Evolutionary conservation across 2,888 invertebrate genomes (phyloP).

Genomic region (Trilocha varians): DNA sequence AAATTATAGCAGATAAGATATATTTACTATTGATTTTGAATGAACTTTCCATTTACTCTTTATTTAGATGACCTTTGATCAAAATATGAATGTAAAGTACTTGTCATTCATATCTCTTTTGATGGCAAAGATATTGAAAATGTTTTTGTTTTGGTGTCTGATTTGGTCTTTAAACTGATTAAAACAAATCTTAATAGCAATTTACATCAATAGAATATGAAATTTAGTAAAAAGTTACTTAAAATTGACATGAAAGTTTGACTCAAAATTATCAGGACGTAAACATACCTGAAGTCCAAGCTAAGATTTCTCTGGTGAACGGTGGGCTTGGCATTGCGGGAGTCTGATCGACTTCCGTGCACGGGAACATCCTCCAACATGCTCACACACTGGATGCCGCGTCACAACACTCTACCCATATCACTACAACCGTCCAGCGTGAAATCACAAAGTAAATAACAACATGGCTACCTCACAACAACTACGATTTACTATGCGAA

Average conservation of each 20-base stretch:
- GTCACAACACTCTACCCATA: constrained; percentile 55
- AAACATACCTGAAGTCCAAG: constrained; percentile 85
- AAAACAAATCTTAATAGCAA: no score
- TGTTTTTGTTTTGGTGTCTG: no score
- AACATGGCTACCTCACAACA: constrained; percentile 59
- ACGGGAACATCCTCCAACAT: constrained; percentile 73
- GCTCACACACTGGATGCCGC: constrained; percentile 48
- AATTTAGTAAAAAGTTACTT: constrained; percentile 1
- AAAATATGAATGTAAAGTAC: no score
- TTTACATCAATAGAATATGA: constrained; percentile 2
- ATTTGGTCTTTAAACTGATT: no score
- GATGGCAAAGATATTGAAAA: no score
- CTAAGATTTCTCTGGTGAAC: constrained; percentile 90
- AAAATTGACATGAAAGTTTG: no score
- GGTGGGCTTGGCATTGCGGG: constrained; percentile 46
- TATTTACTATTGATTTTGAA: no score
- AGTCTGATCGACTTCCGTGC: constrained; percentile 60
- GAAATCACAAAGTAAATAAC: constrained; percentile 63
- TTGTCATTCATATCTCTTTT: no score
- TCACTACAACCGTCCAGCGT: constrained; percentile 37
- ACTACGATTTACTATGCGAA: constrained; percentile 16
- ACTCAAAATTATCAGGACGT: constrained; percentile 11
- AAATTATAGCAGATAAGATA: no score
- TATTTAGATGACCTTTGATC: no score
- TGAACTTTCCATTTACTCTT: no score